These are phyloP conservation scores for Lucilia cuprina DNA, from an alignment of 1,140 invertebrate species.

Conservation along the genomic window DNA sequence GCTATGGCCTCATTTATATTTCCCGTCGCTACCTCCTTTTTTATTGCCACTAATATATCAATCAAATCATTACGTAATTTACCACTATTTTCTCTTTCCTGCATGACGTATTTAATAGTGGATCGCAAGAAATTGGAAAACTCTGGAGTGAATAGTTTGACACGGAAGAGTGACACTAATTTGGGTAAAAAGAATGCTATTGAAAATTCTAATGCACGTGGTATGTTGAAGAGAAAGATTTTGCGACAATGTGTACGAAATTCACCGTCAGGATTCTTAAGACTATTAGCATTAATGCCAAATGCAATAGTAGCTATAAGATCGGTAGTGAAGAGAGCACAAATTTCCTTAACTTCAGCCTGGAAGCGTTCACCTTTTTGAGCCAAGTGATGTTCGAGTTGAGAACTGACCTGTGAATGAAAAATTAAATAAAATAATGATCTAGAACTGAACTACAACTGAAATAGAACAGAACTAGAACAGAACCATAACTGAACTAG, in stretches of 20 bases:
- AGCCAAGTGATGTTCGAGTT: conserved; percentile 45
- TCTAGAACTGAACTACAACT: too few relatives aligned
- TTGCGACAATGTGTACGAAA: conserved; percentile 61
- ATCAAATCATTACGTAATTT: conserved; percentile 62
- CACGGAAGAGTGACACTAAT: conserved; percentile 44
- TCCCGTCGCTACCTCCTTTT: conserved; percentile 45
- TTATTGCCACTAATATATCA: conserved; percentile 61
- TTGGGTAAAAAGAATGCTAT: conserved; percentile 63
- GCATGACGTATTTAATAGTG: conserved; percentile 56
- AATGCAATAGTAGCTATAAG: conserved; percentile 69
- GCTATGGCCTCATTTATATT: conserved; percentile 55
- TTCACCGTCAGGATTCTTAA: conserved; percentile 64
- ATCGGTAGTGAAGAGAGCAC: conserved; percentile 67
- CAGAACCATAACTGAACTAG: too few relatives aligned
- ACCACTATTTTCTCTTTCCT: conserved; percentile 51
- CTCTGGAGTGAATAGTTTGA: conserved; percentile 48
- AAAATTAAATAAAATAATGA: not conserved
- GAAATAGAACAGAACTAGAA: too few relatives aligned
- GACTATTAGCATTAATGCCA: conserved; percentile 67
- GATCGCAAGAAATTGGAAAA: conserved; percentile 52
- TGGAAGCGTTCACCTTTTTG: conserved; percentile 33
- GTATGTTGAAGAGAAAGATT: conserved; percentile 65
- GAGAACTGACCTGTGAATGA: conserved; percentile 43
- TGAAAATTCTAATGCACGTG: conserved; percentile 64
- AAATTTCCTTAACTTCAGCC: conserved; percentile 62